Base-by-base conservation (phyloP, 1,140 invertebrate species). In the Thaumatotibia leucotreta region DNA sequence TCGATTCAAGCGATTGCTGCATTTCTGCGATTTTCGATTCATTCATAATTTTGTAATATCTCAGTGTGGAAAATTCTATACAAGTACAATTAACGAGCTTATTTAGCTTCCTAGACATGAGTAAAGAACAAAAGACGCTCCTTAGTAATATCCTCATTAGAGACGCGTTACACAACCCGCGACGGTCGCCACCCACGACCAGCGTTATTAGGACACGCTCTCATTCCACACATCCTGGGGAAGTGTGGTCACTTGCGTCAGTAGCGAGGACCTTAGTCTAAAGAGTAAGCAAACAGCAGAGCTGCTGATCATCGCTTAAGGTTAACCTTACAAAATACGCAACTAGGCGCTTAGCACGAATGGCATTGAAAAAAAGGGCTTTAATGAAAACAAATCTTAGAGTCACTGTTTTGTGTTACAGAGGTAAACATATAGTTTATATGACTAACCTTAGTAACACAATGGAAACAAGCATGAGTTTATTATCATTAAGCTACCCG, bases 191-290 rank as follows among this genome's bases (percentile, higher is more conserved):
- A 86, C 86, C 86, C 86, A 90, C 88, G 85, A 80, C 78, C 79
- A 79, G 50, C 52, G 35, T 86, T 84, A 88, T 86, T 80, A 88
- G 86, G 85, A 89, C 88, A 89, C 83, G 88, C 75, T 85, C 88
- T 87, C 84, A 90, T 89, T 90, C 84, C 75, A 83, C 77, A 89
- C 88, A 89, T 90, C 88, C 88, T 88, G 88, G 82, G 86, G 83
- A 89, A 84, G 81, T 72, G 70, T 69, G 79, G 73, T 74, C 81
- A 82, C 83, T 90, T 88, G 79, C 84, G 85, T 89, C 86, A 89
- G 74, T 74, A 63, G 49, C 70, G 71, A 45, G 39, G 39, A 45
- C 39, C 39, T 45, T 17, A 17, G 39, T 14, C 6, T 20, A 8
- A 5, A 14, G 39, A 45, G 14, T 45, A 20, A 1, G 9, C 14